Conservation (phyloP, 2,888 invertebrate species). For the Himalopsyche japonica region DNA sequence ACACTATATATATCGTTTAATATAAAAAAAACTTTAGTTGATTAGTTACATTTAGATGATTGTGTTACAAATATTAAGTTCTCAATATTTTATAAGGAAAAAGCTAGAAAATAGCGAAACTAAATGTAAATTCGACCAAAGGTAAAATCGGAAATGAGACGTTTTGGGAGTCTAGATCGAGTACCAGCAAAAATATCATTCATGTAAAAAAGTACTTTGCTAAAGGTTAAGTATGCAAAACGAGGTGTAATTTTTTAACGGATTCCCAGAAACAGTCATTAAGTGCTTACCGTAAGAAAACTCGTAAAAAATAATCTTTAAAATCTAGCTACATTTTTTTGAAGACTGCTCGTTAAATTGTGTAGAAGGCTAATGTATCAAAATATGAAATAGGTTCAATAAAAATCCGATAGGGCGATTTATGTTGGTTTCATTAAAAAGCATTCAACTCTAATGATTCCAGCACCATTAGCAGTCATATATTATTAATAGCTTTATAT, state of each 20-base stretch:
- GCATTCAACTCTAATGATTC: slow-evolving; percentile 10
- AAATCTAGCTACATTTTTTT: neutral
- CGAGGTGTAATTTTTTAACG: neutral
- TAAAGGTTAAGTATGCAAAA: neutral
- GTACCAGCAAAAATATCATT: no score
- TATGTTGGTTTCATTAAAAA: slow-evolving; percentile 18
- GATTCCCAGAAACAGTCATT: neutral
- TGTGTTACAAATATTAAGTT: no score
- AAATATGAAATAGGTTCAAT: neutral
- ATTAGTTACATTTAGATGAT: no score
- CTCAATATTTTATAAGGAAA: no score
- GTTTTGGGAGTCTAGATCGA: no score
- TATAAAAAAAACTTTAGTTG: no score
- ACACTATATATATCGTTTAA: no score
- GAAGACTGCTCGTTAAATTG: neutral
- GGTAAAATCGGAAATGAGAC: no score
- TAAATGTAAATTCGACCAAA: no score
- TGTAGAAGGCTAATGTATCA: neutral
- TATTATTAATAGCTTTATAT: neutral
- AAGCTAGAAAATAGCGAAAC: no score
- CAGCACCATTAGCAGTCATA: neutral
- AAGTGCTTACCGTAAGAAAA: neutral
- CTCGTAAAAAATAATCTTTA: neutral
- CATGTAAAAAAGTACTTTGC: neutral
- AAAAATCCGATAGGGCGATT: slow-evolving; percentile 8